These are phyloP conservation scores for Oceanites oceanicus DNA, from an alignment of 2,113 vertebrate genomes.

Conservation along the genomic window DNA sequence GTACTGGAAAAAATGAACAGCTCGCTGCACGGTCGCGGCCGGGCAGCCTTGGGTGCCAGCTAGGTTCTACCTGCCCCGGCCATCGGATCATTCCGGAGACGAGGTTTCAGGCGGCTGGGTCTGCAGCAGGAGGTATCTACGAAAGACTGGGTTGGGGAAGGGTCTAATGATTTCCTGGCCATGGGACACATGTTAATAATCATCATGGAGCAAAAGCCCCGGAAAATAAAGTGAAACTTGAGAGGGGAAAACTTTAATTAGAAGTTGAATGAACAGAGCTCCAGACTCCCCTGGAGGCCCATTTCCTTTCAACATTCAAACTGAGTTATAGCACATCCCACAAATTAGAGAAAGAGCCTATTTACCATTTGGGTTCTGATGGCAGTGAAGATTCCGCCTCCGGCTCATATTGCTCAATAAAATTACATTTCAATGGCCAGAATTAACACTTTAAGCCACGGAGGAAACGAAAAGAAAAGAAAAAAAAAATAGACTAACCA, in stretches of 20 bases:
- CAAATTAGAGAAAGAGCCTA: conserved; percentile 55
- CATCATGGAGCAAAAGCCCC: conserved; percentile 57
- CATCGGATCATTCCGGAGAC: background rate
- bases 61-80: background rate
- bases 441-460: conserved; percentile 11
- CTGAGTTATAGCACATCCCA: conserved; percentile 67
- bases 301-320: conserved; percentile 68
- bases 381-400: conserved; percentile 27
- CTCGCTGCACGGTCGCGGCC: background rate
- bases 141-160: background rate
- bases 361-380: conserved; percentile 51
- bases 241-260: conserved; percentile 72
- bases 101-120: background rate
- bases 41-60: background rate
- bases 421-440: conserved; percentile 31
- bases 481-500: background rate
- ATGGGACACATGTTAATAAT: conserved; percentile 62
- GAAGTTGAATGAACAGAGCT: conserved; percentile 62
- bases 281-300: conserved; percentile 61
- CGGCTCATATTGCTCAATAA: conserved; percentile 41
- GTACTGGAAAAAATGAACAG: background rate
- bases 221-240: conserved; percentile 68
- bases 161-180: conserved; percentile 39
- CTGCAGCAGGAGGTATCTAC: background rate
- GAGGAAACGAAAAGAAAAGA: background rate